A percentile compares a stretch with the other conserved stretches of the same genome.
Conservation (phyloP, 2,797 vertebrate genomes). For the Tympanoctomys barrerae region DNA sequence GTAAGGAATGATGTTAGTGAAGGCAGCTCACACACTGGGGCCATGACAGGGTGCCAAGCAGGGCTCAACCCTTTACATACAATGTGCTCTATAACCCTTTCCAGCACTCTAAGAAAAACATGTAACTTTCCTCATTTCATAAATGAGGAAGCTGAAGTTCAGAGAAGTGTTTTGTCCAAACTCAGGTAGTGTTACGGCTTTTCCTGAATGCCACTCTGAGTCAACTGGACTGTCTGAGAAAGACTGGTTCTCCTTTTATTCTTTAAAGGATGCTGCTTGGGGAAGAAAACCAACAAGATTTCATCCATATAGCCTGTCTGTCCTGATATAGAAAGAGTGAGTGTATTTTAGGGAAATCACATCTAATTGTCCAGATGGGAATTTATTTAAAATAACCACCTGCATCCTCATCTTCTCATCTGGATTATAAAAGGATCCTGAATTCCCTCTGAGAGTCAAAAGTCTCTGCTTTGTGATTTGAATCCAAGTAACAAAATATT, state of each 20-base stretch:
- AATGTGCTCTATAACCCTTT: not conserved
- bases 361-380: constrained; percentile 60
- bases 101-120: not conserved
- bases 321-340: not conserved
- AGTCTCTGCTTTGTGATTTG: constrained; percentile 23
- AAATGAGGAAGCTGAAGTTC: not conserved
- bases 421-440: constrained; percentile 18
- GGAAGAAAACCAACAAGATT: constrained; percentile 23
- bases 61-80: not conserved
- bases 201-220: not conserved
- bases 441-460: not conserved
- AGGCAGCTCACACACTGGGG: not conserved
- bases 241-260: not conserved
- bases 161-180: not conserved
- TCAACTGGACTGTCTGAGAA: not conserved
- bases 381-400: constrained; percentile 61
- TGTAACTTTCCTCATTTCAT: not conserved
- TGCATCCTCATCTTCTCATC: constrained; percentile 48
- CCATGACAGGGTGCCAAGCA: not conserved
- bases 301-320: not conserved
- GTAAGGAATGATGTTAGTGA: not conserved
- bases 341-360: constrained; percentile 30
- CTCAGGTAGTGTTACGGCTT: not conserved
- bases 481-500: constrained; percentile 7
- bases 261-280: constrained; percentile 2